Conservation (phyloP, 1,140 invertebrate species). For the Caenorhabditis brenneri region DNA sequence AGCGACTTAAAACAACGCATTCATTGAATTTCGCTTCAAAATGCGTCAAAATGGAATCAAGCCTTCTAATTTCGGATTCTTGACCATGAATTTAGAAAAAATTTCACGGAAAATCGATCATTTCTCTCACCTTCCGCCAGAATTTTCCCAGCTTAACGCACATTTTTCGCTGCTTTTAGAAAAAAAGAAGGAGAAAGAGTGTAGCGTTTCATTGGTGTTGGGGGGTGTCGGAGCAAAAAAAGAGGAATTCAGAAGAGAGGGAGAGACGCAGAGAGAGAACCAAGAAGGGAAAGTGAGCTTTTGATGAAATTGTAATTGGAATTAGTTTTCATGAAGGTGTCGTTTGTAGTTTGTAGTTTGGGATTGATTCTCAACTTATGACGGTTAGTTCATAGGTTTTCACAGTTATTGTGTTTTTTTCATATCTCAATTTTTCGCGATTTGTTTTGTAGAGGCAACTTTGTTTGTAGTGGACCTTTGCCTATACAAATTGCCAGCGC, state of each 20-base stretch:
- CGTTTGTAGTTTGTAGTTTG: no score
- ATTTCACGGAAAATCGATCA: neutral
- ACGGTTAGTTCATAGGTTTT: no score
- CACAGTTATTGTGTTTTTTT: constrained; percentile 75
- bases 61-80: no score
- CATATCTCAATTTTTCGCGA: neutral
- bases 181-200: no score
- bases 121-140: no score
- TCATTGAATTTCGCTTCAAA: no score
- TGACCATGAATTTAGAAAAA: no score
- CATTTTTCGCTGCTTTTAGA: no score
- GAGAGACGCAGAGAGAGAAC: neutral
- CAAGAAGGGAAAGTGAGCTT: neutral
- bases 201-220: neutral
- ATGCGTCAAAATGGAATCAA: no score
- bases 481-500: no score
- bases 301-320: neutral
- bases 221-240: neutral
- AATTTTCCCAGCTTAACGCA: no score
- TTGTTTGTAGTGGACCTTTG: constrained; percentile 72
- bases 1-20: neutral
- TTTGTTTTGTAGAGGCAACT: neutral
- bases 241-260: neutral
- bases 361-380: no score
- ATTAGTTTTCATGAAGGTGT: neutral